These are phyloP conservation scores for Circaetus gallicus DNA, from an alignment of 2,113 vertebrate species.

Conservation along the genomic window DNA sequence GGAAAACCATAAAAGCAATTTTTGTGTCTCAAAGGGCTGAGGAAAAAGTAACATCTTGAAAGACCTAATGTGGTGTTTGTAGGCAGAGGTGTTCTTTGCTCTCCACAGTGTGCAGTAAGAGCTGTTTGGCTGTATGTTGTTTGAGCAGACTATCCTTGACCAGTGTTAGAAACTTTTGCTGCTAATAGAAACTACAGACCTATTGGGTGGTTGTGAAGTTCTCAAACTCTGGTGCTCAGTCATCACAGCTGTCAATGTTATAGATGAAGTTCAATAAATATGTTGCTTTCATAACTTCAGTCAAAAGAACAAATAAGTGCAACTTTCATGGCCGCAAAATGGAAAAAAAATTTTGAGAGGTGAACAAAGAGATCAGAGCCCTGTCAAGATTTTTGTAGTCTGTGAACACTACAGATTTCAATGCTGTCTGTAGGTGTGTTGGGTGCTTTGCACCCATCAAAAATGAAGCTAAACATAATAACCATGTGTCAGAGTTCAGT, in stretches of 20 bases:
- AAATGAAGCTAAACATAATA: background rate
- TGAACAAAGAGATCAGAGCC: background rate
- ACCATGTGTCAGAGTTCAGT: conserved; percentile 10
- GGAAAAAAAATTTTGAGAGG: background rate
- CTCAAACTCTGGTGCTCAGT: background rate
- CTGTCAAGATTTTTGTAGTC: background rate
- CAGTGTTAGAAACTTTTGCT: background rate
- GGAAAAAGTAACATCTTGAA: background rate
- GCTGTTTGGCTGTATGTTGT: background rate
- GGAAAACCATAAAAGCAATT: background rate
- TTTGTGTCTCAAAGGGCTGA: background rate
- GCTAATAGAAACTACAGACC: background rate
- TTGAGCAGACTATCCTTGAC: background rate
- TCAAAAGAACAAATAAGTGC: background rate
- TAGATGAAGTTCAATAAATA: background rate
- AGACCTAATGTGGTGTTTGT: background rate
- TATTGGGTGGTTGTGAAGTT: background rate
- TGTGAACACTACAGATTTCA: background rate
- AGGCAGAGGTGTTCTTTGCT: background rate
- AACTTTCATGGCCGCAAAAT: background rate
- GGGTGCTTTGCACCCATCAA: background rate
- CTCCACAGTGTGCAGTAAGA: background rate
- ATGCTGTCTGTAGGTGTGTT: background rate
- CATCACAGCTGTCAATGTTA: background rate
- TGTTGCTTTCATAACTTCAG: background rate